These are phyloP conservation scores for Origma solitaria DNA, from an alignment of 2,113 vertebrate genomes.

Conservation along the genomic window DNA sequence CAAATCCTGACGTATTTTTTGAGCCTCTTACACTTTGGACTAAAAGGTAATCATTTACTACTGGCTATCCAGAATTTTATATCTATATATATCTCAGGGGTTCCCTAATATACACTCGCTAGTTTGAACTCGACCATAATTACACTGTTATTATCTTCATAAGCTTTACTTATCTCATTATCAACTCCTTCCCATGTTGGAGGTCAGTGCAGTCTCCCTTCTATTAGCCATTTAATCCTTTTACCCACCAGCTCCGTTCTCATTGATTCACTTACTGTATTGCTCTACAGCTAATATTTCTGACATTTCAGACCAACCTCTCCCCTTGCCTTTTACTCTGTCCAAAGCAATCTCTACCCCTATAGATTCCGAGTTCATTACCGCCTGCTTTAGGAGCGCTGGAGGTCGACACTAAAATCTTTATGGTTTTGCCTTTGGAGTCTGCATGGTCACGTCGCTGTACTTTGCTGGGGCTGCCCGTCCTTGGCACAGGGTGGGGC, in stretches of 20 bases:
- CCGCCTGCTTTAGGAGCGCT: not conserved
- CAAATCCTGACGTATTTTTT: not conserved
- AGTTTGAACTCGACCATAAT: slow-evolving; percentile 73
- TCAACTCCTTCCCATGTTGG: slow-evolving; percentile 69
- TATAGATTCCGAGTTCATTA: slow-evolving; percentile 56
- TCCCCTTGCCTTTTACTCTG: slow-evolving; percentile 50
- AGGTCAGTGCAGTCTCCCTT: slow-evolving; percentile 74
- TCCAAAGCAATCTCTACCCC: slow-evolving; percentile 34
- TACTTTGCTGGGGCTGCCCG: not conserved
- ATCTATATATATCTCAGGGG: slow-evolving; percentile 50
- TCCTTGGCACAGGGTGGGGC: not conserved
- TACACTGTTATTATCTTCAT: slow-evolving; percentile 74
- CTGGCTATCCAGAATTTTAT: slow-evolving; percentile 51
- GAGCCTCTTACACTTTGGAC: not conserved
- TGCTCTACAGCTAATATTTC: slow-evolving; percentile 67
- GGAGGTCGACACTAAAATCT: not conserved
- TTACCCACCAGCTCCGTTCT: slow-evolving; percentile 66
- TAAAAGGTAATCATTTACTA: slow-evolving; percentile 47
- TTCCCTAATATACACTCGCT: slow-evolving; percentile 55
- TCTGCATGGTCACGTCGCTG: fast-evolving
- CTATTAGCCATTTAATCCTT: slow-evolving; percentile 80
- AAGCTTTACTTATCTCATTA: slow-evolving; percentile 81
- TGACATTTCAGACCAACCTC: slow-evolving; percentile 71
- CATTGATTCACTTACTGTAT: slow-evolving; percentile 70
- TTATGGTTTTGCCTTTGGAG: not conserved